These are phyloP conservation scores for Myotis planiceps DNA, from an alignment of 2,797 vertebrate species.

Conservation along the genomic window DNA sequence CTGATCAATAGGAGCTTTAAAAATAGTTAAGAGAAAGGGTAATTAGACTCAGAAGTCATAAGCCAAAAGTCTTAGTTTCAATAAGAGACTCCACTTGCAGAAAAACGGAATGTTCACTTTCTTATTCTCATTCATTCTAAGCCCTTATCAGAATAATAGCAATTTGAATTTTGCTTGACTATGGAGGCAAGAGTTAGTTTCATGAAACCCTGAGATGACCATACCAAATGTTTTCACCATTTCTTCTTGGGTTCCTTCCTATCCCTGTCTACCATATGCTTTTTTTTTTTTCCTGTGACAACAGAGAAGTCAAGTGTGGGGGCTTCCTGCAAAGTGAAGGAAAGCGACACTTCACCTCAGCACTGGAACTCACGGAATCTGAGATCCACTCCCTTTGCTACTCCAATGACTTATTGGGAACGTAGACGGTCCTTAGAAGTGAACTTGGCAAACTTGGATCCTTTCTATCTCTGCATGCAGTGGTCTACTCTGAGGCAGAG, in stretches of 20 bases:
- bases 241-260: background rate
- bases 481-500: background rate
- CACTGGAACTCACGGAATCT: background rate
- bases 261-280: background rate
- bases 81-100: background rate
- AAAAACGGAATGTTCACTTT: background rate
- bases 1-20: conserved; percentile 62
- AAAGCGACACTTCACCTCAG: background rate
- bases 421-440: background rate
- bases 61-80: conserved; percentile 44
- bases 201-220: conserved; percentile 2
- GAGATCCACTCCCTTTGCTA: background rate
- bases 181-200: background rate
- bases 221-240: background rate
- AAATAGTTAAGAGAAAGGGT: conserved; percentile 64
- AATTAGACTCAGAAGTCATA: conserved; percentile 57
- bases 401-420: background rate
- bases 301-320: background rate
- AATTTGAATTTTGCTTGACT: background rate
- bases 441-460: background rate
- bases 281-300: background rate
- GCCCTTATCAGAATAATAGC: background rate
- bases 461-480: background rate
- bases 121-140: conserved; percentile 22
- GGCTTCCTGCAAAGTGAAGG: background rate